Conservation (phyloP, 2,888 invertebrate species). For the Ditylenchus weischeri region DNA sequence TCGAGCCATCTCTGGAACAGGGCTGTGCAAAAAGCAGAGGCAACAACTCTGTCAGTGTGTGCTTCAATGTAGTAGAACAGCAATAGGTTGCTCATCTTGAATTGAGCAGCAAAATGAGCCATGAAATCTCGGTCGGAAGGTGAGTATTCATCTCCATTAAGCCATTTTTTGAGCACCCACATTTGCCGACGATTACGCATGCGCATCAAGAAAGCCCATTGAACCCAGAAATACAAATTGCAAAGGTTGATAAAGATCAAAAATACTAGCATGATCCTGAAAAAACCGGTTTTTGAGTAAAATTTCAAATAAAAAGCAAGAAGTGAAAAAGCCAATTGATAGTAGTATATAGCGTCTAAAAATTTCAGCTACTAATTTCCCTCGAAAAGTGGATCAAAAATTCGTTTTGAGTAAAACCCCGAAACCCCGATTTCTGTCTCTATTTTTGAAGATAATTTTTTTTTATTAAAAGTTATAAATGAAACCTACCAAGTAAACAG, state of each 20-base stretch:
- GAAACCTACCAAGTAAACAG: constrained; percentile 27
- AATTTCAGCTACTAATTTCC: too few relatives aligned
- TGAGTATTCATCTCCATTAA: constrained; percentile 25
- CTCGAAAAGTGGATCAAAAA: too few relatives aligned
- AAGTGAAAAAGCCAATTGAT: too few relatives aligned
- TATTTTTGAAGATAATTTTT: too few relatives aligned
- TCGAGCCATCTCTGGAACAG: constrained; percentile 28
- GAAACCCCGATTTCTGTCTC: too few relatives aligned
- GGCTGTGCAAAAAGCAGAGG: constrained; percentile 32
- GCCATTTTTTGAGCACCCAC: constrained; percentile 26
- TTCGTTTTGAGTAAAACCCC: too few relatives aligned
- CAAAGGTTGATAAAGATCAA: constrained; percentile 20
- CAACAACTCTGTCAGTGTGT: constrained; percentile 32
- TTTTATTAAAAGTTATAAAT: too few relatives aligned
- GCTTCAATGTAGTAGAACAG: constrained; percentile 34
- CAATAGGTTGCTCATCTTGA: constrained; percentile 29
- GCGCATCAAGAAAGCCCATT: constrained; percentile 25
- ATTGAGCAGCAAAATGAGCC: constrained; percentile 22
- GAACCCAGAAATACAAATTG: constrained; percentile 25
- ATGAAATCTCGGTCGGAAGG: constrained; percentile 21
- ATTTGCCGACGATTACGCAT: constrained; percentile 5
- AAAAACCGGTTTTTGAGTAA: too few relatives aligned
- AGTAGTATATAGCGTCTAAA: too few relatives aligned
- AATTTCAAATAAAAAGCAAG: too few relatives aligned
- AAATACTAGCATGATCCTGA: constrained; percentile 24